Evolutionary conservation across 2,113 vertebrate species (phyloP).

Genomic region (Sapayoa aenigma): DNA sequence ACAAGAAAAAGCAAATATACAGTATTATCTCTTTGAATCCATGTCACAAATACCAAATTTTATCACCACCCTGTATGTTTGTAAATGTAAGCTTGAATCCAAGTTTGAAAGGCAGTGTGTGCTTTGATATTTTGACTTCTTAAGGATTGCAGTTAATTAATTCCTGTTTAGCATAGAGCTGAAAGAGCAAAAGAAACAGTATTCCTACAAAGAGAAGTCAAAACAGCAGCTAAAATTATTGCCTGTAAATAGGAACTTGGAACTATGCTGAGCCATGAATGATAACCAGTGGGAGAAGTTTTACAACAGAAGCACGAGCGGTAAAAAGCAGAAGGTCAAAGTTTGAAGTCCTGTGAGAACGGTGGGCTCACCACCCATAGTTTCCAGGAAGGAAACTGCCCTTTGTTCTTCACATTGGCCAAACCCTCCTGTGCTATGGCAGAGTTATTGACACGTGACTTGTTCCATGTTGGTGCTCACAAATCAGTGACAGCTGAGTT

Average conservation of each 20-base stretch:
- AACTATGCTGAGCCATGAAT: not conserved
- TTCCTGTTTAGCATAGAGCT: not conserved
- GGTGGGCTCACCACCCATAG: not conserved
- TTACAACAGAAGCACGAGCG: not conserved
- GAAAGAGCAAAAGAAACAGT: not conserved
- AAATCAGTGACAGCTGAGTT: not conserved
- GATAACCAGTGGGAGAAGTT: not conserved
- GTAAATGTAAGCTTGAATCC: not conserved
- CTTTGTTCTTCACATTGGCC: not conserved
- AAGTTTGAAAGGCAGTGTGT: not conserved
- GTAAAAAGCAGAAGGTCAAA: conserved; percentile 1
- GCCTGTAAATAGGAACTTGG: not conserved
- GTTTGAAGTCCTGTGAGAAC: not conserved
- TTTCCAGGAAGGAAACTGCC: not conserved
- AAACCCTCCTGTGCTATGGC: not conserved
- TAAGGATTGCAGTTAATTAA: not conserved
- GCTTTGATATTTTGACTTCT: not conserved
- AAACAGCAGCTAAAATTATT: not conserved
- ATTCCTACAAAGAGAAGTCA: not conserved
- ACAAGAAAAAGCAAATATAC: not conserved
- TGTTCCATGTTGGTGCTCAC: not conserved
- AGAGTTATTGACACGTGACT: not conserved
- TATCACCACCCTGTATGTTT: not conserved
- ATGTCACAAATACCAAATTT: not conserved
- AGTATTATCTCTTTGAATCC: not conserved